Base-by-base conservation (phyloP, 1,140 invertebrate species). In the Dendrolimus kikuchii region DNA sequence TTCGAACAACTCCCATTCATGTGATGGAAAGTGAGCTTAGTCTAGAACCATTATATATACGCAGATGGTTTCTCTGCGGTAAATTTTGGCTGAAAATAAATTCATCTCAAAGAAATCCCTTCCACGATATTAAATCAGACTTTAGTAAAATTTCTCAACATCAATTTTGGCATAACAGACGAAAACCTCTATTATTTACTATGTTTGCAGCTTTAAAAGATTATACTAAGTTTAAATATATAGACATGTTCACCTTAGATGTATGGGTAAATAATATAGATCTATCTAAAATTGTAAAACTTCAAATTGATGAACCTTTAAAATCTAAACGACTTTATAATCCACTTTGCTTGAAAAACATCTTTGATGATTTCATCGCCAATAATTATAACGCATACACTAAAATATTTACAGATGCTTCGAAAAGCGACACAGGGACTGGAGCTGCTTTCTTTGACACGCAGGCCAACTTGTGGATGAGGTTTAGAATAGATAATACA, bases 1-100 rank as follows among this genome's bases (percentile, higher is more conserved):
- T 60, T 36, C 51, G 49, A 51, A 42, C 37, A 55, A 23, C 49
- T 9, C 57, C 57, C 5, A 60, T 60, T 7, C 57, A 56, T 41
- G 23, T 36, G 37, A 50, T 55, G 42, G 39, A 47, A 38, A 50
- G 47, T 9, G 55, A 57, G 38, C 9, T 51, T 7, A 9, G 38
- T 6, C 36, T 57, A n/a, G 45, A 40, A 43, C 49, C 55, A 5
- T 46, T 57, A 9, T 46, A 37, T 48, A 38, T 48, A 7, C 39
- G 57, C 4, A 49, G 52, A 8, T 3, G 4, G 3, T 59, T 36
- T 53, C 9, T 59, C 4, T 47, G 51, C 5, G 38, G 9, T 39
- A 53, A 59, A 54, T 59, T 39, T 42, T 45, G 39, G 38, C 6
- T 59, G 10, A 59, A 51, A 44, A 5, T n/a, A 43, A 48, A 40